These are phyloP conservation scores for Morinoia aosen DNA, from an alignment of 2,888 invertebrate genomes.

Conservation along the genomic window DNA sequence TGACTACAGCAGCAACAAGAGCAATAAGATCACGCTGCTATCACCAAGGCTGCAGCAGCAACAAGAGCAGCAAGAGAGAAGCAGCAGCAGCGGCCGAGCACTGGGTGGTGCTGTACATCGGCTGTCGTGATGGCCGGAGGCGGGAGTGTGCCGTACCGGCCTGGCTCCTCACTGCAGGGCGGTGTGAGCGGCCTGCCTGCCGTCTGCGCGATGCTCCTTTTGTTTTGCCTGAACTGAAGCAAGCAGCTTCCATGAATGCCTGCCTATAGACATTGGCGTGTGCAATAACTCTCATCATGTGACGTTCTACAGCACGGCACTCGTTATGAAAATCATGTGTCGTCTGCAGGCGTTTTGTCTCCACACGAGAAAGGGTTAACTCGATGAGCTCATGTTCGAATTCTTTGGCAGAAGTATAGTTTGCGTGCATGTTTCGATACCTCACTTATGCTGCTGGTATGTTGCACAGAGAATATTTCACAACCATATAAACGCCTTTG, in stretches of 20 bases:
- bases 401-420: not conserved
- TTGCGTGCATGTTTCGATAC: not conserved
- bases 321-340: not conserved
- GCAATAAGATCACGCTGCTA: not conserved
- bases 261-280: not conserved
- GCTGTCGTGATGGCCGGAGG: constrained; percentile 16
- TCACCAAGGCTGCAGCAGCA: not conserved
- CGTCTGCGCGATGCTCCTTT: not conserved
- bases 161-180: not conserved
- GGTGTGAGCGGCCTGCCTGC: not conserved
- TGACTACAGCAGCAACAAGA: not conserved
- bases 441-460: not conserved
- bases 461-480: not conserved
- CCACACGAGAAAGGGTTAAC: not conserved
- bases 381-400: not conserved
- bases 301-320: not conserved
- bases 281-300: not conserved
- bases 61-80: not conserved
- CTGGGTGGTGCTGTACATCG: not conserved
- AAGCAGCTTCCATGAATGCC: not conserved
- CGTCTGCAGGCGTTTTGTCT: not conserved
- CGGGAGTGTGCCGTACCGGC: constrained; percentile 1
- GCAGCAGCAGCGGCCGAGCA: too few relatives aligned
- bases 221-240: not conserved
- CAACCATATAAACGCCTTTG: not conserved